These are phyloP conservation scores for Microctenopoma stevenorrisi DNA, from an alignment of 2,797 vertebrate species.

Conservation along the genomic window DNA sequence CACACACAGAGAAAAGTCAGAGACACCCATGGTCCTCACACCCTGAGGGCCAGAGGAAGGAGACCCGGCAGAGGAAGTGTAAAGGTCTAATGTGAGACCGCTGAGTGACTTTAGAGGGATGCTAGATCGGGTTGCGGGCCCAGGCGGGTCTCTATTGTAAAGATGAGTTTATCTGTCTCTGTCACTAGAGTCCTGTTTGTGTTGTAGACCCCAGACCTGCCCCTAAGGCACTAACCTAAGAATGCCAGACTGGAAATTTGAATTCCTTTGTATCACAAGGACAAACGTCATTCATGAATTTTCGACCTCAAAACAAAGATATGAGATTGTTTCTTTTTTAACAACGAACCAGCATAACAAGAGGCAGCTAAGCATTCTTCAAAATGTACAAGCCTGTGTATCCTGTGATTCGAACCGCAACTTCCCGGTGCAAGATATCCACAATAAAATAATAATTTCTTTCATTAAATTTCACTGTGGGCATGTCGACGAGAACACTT, in stretches of 20 bases:
- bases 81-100: constrained; percentile 73
- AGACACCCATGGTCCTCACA: constrained; percentile 33
- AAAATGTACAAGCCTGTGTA: background rate
- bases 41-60: constrained; percentile 67
- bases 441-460: too few relatives aligned
- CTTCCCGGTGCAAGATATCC: too few relatives aligned
- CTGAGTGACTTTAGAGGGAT: constrained; percentile 73
- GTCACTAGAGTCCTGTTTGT: constrained; percentile 57
- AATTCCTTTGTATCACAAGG: constrained; percentile 59
- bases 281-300: constrained; percentile 69
- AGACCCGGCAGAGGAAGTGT: constrained; percentile 74
- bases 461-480: background rate
- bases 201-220: constrained; percentile 49
- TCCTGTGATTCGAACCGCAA: too few relatives aligned
- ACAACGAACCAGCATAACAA: constrained; percentile 6
- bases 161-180: constrained; percentile 62
- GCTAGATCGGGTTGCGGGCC: constrained; percentile 73
- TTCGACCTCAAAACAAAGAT: constrained; percentile 43
- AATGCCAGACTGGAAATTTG: constrained; percentile 52
- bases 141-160: constrained; percentile 62
- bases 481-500: background rate
- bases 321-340: constrained; percentile 15
- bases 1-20: constrained; percentile 33
- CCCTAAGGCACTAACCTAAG: constrained; percentile 43
- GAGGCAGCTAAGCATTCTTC: background rate